Evolutionary conservation across 2,888 invertebrate genomes (phyloP).

Genomic region (Andrena bucephala): DNA sequence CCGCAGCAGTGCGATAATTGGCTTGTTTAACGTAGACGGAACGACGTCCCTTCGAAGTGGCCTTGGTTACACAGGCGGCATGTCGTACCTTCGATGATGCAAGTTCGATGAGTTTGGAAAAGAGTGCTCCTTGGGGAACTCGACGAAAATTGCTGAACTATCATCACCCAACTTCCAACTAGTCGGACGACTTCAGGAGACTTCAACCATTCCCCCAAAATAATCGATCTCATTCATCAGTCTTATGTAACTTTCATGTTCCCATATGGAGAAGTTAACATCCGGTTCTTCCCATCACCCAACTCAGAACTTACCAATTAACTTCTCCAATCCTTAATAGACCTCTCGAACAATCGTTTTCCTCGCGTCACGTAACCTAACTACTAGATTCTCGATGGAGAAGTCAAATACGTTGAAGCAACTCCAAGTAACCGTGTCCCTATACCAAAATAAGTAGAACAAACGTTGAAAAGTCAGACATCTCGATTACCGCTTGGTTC

Average conservation of each 20-base stretch:
- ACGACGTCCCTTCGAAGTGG: conserved; percentile 16
- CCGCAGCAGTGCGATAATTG: conserved; percentile 38
- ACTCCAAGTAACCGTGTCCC: background rate
- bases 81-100: background rate
- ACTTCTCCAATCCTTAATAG: background rate
- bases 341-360: background rate
- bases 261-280: too few species aligned
- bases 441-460: background rate
- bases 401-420: background rate
- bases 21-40: conserved; percentile 12
- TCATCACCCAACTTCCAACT: too few species aligned
- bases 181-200: too few species aligned
- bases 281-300: background rate
- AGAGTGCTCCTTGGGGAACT: too few species aligned
- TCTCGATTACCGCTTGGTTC: background rate
- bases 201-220: too few species aligned
- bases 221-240: too few species aligned
- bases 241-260: too few species aligned
- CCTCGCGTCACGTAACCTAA: too few species aligned
- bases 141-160: too few species aligned
- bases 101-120: background rate
- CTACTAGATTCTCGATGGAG: background rate
- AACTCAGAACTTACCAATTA: background rate
- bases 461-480: background rate
- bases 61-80: background rate